Conservation (phyloP, 2,113 vertebrate species). For the Egretta garzetta region DNA sequence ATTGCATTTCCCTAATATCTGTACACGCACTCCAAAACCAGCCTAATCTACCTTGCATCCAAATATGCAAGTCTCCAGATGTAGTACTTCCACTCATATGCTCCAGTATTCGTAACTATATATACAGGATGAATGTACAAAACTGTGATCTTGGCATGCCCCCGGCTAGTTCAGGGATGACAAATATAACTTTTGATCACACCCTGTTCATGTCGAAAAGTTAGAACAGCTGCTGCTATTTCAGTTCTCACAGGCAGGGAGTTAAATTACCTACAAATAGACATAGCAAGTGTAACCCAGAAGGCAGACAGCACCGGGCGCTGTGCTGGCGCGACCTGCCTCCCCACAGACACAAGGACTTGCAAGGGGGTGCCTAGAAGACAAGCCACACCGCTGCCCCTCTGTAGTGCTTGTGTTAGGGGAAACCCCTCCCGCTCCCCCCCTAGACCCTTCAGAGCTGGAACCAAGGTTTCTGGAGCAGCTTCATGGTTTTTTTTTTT, state of each 20-base stretch:
- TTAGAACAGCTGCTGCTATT: conserved; percentile 46
- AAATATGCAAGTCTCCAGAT: not conserved
- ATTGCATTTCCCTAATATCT: not conserved
- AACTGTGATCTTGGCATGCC: not conserved
- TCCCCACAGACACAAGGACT: not conserved
- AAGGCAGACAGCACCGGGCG: not conserved
- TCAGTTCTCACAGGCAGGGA: not conserved
- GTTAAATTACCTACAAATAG: conserved; percentile 17
- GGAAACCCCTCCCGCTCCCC: not conserved
- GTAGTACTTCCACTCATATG: not conserved
- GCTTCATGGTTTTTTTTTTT: not conserved
- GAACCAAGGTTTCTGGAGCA: not conserved
- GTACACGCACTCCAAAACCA: not conserved
- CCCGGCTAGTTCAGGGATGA: not conserved
- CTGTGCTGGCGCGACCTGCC: not conserved
- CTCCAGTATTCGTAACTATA: not conserved
- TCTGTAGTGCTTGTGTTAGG: not conserved
- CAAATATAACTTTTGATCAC: conserved; percentile 34
- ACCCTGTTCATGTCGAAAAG: not conserved
- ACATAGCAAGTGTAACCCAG: not conserved
- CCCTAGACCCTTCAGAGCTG: not conserved
- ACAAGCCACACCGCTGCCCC: not conserved
- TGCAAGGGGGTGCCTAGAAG: not conserved
- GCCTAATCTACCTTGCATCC: not conserved
- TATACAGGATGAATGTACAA: not conserved